Evolutionary conservation across 2,888 invertebrate species (phyloP).

Genomic region (Dasysyrphus albostriatus): DNA sequence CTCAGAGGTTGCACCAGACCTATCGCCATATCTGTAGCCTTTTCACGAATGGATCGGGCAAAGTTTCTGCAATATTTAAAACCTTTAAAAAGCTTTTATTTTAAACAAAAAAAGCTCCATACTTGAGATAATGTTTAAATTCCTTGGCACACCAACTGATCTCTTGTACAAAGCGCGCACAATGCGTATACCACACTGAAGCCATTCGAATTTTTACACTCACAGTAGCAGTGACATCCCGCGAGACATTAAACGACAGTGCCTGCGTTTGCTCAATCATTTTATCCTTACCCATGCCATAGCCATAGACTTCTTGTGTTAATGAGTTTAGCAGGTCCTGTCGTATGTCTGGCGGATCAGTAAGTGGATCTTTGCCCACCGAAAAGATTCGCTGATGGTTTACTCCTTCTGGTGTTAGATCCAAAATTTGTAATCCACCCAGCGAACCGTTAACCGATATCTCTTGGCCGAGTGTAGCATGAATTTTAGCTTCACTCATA

Average conservation of each 20-base stretch:
- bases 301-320: slow-evolving; percentile 83
- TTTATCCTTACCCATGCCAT: slow-evolving; percentile 78
- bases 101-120: slow-evolving; percentile 61
- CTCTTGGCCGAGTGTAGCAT: slow-evolving; percentile 87
- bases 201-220: slow-evolving; percentile 88
- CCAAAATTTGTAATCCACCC: slow-evolving; percentile 95
- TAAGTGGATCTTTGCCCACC: slow-evolving; percentile 91
- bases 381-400: slow-evolving; percentile 93
- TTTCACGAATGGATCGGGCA: slow-evolving; percentile 93
- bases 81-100: not conserved
- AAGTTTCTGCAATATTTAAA: slow-evolving; percentile 86
- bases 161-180: slow-evolving; percentile 93
- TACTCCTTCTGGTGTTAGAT: slow-evolving; percentile 93
- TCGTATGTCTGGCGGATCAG: slow-evolving; percentile 83
- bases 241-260: slow-evolving; percentile 82
- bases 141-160: slow-evolving; percentile 94
- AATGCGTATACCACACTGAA: slow-evolving; percentile 97
- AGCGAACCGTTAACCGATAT: slow-evolving; percentile 92
- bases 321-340: slow-evolving; percentile 81
- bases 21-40: slow-evolving; percentile 97
- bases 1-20: slow-evolving; percentile 90
- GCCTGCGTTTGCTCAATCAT: slow-evolving; percentile 82
- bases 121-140: slow-evolving; percentile 91
- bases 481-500: slow-evolving; percentile 94
- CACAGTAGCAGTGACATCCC: slow-evolving; percentile 80